phyloP scores from a whole-genome alignment of 2,113 vertebrate species.

The Pholis gunnellus region DNA sequence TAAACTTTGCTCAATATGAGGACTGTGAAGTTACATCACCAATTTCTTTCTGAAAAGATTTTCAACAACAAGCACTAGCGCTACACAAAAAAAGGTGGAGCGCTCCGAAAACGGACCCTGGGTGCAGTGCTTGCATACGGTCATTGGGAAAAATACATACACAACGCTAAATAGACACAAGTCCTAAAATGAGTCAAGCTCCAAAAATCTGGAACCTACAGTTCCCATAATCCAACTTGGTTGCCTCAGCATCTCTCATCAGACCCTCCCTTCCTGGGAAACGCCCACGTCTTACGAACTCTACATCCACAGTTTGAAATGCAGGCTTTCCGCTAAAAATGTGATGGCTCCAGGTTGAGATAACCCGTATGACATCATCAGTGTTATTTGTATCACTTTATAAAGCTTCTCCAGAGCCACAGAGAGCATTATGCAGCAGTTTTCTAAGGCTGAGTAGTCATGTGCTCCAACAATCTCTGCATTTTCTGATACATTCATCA shows the following conservation, averaged over 20 bases:
- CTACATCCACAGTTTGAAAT: not conserved
- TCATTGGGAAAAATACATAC: not conserved
- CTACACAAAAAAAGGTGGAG: not conserved
- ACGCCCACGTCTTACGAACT: not conserved
- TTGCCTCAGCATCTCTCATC: not conserved
- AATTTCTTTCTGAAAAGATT: not conserved
- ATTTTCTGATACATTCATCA: slow-evolving; percentile 12
- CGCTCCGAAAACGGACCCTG: not conserved
- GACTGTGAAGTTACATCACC: not conserved
- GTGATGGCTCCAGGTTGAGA: not conserved
- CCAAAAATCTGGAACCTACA: not conserved
- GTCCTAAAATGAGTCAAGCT: not conserved
- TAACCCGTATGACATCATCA: not conserved
- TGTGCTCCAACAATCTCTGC: not conserved
- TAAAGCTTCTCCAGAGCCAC: not conserved
- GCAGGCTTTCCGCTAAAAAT: not conserved
- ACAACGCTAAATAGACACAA: not conserved
- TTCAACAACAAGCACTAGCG: not conserved
- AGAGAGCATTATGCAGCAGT: not conserved
- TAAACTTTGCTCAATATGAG: not conserved
- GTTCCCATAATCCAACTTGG: not conserved
- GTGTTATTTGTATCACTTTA: slow-evolving; percentile 12
- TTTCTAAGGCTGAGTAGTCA: not conserved
- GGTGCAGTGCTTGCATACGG: not conserved
- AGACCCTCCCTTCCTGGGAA: not conserved